A percentile compares a stretch with the other conserved stretches of the same genome.
These are phyloP conservation scores for Odobenus rosmarus DNA, from an alignment of 2,113 vertebrate genomes.

Conservation along the genomic window DNA sequence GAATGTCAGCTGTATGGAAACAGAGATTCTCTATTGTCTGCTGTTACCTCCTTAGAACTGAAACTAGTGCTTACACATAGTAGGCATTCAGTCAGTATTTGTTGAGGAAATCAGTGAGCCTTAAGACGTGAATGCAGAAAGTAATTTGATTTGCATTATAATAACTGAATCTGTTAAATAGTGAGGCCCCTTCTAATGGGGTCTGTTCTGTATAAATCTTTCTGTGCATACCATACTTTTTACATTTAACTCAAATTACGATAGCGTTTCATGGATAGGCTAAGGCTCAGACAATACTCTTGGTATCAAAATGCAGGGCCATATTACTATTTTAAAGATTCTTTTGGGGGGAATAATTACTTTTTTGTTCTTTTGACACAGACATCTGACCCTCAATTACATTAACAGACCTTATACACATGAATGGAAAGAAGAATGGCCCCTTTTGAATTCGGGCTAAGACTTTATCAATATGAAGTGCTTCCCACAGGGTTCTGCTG, in stretches of 20 bases:
- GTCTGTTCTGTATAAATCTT: conserved; percentile 41
- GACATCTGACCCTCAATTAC: conserved; percentile 72
- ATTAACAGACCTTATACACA: conserved; percentile 52
- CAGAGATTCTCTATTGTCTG: neutral
- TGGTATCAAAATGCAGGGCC: conserved; percentile 37
- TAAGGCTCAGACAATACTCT: neutral
- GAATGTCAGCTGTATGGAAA: neutral
- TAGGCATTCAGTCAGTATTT: neutral
- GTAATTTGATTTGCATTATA: conserved; percentile 42
- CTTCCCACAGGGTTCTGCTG: conserved; percentile 66
- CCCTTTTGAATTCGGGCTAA: conserved; percentile 52
- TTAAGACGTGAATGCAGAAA: conserved; percentile 14
- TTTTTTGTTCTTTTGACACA: conserved; percentile 72
- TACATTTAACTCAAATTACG: conserved; percentile 32
- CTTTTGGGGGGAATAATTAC: conserved; percentile 56
- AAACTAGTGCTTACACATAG: neutral
- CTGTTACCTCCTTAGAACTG: neutral
- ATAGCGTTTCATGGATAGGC: neutral
- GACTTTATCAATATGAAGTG: conserved; percentile 61
- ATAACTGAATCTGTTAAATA: neutral
- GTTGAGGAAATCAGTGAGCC: neutral
- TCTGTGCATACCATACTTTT: neutral
- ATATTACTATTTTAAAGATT: conserved; percentile 60
- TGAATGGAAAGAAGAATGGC: conserved; percentile 65
- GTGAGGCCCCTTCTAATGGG: neutral